Evolutionary conservation across 1,140 invertebrate genomes (phyloP).

Genomic region (Drosophila mayri): DNA sequence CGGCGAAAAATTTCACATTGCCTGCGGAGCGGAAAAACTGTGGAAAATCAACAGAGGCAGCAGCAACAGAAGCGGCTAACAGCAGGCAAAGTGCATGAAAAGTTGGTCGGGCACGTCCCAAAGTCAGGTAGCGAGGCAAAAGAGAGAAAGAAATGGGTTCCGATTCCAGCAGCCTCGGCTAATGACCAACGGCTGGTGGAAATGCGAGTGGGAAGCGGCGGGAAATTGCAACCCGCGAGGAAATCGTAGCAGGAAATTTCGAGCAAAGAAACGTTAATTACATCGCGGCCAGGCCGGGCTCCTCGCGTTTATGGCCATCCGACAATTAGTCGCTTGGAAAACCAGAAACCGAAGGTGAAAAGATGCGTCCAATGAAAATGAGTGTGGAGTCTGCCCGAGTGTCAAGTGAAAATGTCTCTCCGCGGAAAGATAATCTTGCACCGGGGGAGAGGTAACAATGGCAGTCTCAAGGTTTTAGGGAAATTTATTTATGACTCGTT

Average conservation of each 20-base stretch:
- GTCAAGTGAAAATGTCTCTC: constrained; percentile 23
- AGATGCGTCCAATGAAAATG: constrained; percentile 37
- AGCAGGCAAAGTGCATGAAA: constrained; percentile 51
- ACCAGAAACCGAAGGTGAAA: constrained; percentile 52
- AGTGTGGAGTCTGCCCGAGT: constrained; percentile 12
- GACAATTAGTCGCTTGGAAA: constrained; percentile 49
- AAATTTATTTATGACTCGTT: constrained; percentile 1
- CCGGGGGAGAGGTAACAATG: constrained; percentile 5
- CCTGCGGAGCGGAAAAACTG: constrained; percentile 61
- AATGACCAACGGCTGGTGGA: constrained; percentile 68
- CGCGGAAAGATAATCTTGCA: constrained; percentile 15
- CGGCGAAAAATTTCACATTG: constrained; percentile 51
- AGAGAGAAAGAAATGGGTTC: constrained; percentile 20
- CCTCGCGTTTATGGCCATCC: constrained; percentile 40
- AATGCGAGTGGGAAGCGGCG: constrained; percentile 49
- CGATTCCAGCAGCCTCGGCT: constrained; percentile 32
- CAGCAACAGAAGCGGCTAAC: constrained; percentile 5
- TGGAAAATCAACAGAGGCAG: constrained; percentile 56
- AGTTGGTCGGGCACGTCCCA: constrained; percentile 55
- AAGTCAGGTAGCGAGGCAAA: constrained; percentile 31
- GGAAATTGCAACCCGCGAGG: constrained; percentile 39
- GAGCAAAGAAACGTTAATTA: constrained; percentile 62
- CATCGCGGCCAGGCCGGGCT: constrained; percentile 29
- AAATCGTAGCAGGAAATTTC: constrained; percentile 71
- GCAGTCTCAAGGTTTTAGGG: constrained; percentile 5